Conservation (phyloP, 2,113 vertebrate species). For the Benitochromis conjunctus region DNA sequence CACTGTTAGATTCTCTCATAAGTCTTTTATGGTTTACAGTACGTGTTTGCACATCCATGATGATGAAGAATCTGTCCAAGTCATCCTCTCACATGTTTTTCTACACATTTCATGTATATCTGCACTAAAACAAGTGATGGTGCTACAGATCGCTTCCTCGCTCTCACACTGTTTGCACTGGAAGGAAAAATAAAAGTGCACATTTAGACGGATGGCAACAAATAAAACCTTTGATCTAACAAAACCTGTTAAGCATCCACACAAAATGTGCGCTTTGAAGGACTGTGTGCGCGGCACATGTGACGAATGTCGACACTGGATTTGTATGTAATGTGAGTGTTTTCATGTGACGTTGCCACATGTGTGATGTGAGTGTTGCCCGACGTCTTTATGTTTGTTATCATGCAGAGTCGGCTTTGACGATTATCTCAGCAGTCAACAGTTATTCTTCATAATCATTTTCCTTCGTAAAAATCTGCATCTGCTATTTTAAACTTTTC, state of each 20-base stretch:
- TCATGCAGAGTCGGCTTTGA: neutral
- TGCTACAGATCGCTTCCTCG: slow-evolving; percentile 6
- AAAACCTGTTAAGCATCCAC: neutral
- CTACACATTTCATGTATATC: neutral
- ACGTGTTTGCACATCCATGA: neutral
- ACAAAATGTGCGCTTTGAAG: neutral
- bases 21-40: neutral
- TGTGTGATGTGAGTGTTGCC: neutral
- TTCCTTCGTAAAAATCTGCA: neutral
- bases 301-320: slow-evolving; percentile 19
- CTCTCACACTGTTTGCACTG: neutral
- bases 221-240: neutral
- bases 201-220: neutral
- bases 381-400: neutral
- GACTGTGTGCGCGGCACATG: neutral
- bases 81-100: neutral
- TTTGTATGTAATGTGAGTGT: slow-evolving; percentile 1
- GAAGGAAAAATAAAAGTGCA: neutral
- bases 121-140: neutral
- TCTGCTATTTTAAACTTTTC: neutral
- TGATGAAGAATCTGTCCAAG: neutral
- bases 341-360: neutral
- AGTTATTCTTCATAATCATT: neutral
- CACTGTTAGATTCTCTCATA: neutral
- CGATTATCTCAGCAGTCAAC: neutral